Base-by-base conservation (phyloP, 2,113 vertebrate genomes). In the Bothrops jararaca region DNA sequence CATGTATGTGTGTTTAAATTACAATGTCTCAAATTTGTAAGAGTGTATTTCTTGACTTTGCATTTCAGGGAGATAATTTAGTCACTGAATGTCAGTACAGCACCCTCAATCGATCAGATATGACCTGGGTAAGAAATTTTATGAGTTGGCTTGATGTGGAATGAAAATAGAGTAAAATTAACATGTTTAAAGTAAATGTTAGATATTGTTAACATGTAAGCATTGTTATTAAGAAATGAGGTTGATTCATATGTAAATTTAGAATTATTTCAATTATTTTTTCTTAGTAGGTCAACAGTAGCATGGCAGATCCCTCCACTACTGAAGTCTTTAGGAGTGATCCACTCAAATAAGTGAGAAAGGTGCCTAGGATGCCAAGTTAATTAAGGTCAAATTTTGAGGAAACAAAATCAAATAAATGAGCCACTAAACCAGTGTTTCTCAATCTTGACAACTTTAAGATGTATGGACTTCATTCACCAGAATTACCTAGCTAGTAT, bases 31-130 rank as follows among this genome's bases (percentile, higher is more conserved):
- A 92, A 92, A 4, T 90, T 87, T 92, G 90, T 92, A 94, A 91
- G 18, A 45, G 2, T 90, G 45, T 94, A 85, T 4, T 92, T 95
- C 89, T 93, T 92, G 53, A 89, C 95, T 94, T 95, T 91, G 3
- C 97, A 6, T 98, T 98, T 95, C 95, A 99, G 98, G 98, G 98
- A 58, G 98, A 99, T 95, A 98, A 98, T 95, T 96, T 99, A 94
- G 97, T 98, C 93, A 99, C 98, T 20, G 98, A 99, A 95, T 99
- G 98, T 93, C 97, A 97, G 89, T 98, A 99, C 95, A 99, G 96
- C 93, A 99, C 98, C 26, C 97, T 97, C 95, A 97, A 97, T 91
- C 97, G 98, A 96, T 94, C 90, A 64, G 97, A 96, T 89, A 98
- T 99, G 98, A 99, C 98, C 18, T 99, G 98, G 98, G 98, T 99